These are phyloP conservation scores for Drosophila willistoni DNA, from an alignment of 1,140 invertebrate genomes.

Conservation along the genomic window DNA sequence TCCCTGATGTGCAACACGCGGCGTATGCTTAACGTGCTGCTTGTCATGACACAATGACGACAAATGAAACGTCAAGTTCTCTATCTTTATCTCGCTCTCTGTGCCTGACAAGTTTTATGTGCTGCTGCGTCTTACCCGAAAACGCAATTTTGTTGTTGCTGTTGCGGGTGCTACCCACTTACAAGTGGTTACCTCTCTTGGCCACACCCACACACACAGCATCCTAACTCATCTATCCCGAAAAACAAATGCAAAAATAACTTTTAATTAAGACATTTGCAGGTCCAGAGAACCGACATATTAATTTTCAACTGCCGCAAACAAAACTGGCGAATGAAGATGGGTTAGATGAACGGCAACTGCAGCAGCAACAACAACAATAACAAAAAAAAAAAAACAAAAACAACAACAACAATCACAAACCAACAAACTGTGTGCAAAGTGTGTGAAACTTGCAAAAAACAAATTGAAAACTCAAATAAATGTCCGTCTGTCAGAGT, in stretches of 20 bases:
- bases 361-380: conserved; percentile 32
- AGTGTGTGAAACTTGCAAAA: conserved; percentile 57
- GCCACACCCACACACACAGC: background rate
- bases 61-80: conserved; percentile 57
- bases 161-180: background rate
- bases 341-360: conserved; percentile 38
- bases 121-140: conserved; percentile 45
- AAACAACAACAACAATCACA: conserved; percentile 31
- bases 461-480: conserved; percentile 68
- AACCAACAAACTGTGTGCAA: conserved; percentile 42
- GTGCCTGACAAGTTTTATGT: conserved; percentile 50
- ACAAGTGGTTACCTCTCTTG: background rate
- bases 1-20: conserved; percentile 23
- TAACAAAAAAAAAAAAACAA: conserved; percentile 15
- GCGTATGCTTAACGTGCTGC: conserved; percentile 59
- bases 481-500: conserved; percentile 50
- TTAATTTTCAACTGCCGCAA: conserved; percentile 71
- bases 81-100: conserved; percentile 3
- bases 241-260: conserved; percentile 57
- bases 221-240: background rate
- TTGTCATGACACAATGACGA: conserved; percentile 38
- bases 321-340: conserved; percentile 66
- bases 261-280: conserved; percentile 78
- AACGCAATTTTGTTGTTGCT: conserved; percentile 42
- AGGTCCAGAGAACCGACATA: conserved; percentile 69